These are phyloP conservation scores for Corella eumyota DNA, from an alignment of 23 tunicate genomes.

Conservation along the genomic window DNA sequence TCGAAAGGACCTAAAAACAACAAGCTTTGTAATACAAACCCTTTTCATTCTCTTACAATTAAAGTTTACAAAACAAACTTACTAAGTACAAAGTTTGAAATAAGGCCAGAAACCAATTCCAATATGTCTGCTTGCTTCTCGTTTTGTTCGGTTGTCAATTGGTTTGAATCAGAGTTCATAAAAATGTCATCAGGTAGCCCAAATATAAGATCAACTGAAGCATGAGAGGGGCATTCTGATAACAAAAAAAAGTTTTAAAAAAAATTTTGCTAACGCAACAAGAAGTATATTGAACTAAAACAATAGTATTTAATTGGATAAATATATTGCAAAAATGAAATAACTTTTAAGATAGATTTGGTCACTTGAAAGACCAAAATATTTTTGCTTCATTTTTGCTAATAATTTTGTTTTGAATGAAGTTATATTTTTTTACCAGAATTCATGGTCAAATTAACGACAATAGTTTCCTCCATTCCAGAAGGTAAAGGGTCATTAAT, in stretches of 20 bases:
- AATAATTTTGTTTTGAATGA: no score
- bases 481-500: conserved; percentile 11
- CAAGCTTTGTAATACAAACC: no score
- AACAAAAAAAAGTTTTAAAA: conserved; percentile 3
- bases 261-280: not conserved
- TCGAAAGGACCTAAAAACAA: no score
- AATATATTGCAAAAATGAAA: no score
- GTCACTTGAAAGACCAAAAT: no score
- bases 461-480: conserved; percentile 26
- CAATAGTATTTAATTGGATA: no score
- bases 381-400: no score
- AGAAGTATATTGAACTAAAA: not conserved
- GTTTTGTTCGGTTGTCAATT: not conserved
- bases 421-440: conserved; percentile 38
- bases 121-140: conserved; percentile 4
- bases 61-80: no score
- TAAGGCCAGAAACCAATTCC: not conserved
- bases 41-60: no score
- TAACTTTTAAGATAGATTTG: no score
- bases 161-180: not conserved
- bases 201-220: conserved; percentile 42
- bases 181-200: conserved; percentile 20
- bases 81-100: conserved; percentile 4
- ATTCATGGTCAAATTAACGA: conserved; percentile 20
- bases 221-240: conserved; percentile 69